phyloP scores from a whole-genome alignment of 1,140 invertebrate genomes.

The Triops longicaudatus region DNA sequence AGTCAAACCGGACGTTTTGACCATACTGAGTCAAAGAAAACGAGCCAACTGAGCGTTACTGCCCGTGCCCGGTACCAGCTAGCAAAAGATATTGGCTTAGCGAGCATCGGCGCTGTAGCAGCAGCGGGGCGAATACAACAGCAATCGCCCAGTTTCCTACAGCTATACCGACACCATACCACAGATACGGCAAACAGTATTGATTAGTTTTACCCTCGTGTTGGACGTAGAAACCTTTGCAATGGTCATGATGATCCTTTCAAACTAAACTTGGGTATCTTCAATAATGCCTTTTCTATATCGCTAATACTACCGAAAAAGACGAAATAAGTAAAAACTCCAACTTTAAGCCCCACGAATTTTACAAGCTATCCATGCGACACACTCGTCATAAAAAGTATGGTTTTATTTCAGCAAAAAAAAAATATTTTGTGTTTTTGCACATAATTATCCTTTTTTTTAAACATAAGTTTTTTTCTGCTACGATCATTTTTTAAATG shows the following conservation, averaged over 20 bases:
- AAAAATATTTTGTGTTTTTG: no score
- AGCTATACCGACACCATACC: neutral
- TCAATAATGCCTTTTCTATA: neutral
- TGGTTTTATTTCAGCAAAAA: no score
- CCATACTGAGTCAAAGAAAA: neutral
- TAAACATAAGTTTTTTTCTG: no score
- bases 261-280: neutral
- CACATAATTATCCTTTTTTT: no score
- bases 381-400: no score
- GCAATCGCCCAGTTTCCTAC: neutral
- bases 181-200: neutral
- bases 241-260: slow-evolving; percentile 1
- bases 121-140: neutral
- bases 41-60: neutral
- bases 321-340: neutral
- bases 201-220: neutral
- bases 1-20: neutral
- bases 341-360: neutral
- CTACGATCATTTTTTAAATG: no score
- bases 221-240: neutral
- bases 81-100: neutral
- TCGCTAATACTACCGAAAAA: neutral
- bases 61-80: slow-evolving; percentile 8
- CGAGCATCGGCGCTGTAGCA: neutral
- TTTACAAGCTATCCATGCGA: no score